Percentiles rank a stretch among this genome's conserved stretches.
Evolutionary conservation across 2,888 invertebrate species (phyloP).

Genomic region (Scaptomyza polygonia): DNA sequence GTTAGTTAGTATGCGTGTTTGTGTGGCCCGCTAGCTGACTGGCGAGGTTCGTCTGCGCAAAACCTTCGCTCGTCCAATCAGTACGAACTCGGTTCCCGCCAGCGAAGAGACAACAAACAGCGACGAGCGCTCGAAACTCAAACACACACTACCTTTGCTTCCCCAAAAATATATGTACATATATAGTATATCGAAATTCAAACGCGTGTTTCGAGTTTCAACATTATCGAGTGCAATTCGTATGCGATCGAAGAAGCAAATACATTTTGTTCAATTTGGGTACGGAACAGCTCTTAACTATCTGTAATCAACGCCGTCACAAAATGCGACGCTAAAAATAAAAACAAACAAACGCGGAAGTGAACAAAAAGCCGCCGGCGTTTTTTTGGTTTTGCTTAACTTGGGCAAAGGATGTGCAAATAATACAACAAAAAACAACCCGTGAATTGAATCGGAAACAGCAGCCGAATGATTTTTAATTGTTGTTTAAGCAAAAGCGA

Average conservation of each 20-base stretch:
- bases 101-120: slow-evolving; percentile 81
- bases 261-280: slow-evolving; percentile 5
- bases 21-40: slow-evolving; percentile 59
- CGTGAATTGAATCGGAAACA: slow-evolving; percentile 16
- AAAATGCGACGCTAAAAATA: slow-evolving; percentile 28
- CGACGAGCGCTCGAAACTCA: slow-evolving; percentile 73
- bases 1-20: slow-evolving; percentile 20
- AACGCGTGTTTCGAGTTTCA: slow-evolving; percentile 5
- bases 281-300: slow-evolving; percentile 7
- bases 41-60: slow-evolving; percentile 82
- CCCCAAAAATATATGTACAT: slow-evolving; percentile 4
- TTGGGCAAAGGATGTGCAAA: slow-evolving; percentile 51
- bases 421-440: slow-evolving; percentile 11
- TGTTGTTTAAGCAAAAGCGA: slow-evolving; percentile 33
- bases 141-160: slow-evolving; percentile 14
- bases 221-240: slow-evolving; percentile 29
- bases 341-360: slow-evolving; percentile 61
- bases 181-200: slow-evolving; percentile 23
- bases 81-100: slow-evolving; percentile 84
- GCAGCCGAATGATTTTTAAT: slow-evolving; percentile 35
- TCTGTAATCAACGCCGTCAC: slow-evolving; percentile 13
- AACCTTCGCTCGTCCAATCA: slow-evolving; percentile 84
- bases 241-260: slow-evolving; percentile 19
- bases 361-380: slow-evolving; percentile 72
- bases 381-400: slow-evolving; percentile 32